A percentile compares a stretch with the other conserved stretches of the same genome.
phyloP scores from a whole-genome alignment of 1,140 invertebrate genomes.

The Saccostrea cuccullata region DNA sequence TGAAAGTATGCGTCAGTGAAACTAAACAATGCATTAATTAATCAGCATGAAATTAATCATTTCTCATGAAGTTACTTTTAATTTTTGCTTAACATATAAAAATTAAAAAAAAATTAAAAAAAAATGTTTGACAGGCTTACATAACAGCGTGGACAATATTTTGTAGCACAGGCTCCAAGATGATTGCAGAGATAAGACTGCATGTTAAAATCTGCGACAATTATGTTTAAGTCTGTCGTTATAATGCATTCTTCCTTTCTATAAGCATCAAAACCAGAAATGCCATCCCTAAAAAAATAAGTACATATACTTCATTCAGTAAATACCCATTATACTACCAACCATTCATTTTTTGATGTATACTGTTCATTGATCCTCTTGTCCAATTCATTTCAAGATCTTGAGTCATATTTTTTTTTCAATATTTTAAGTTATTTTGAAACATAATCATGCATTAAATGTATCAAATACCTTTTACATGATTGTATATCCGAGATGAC shows the following conservation, averaged over 20 bases:
- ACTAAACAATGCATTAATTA: not conserved
- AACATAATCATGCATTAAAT: not conserved
- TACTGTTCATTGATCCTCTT: too few relatives aligned
- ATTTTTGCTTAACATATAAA: too few relatives aligned
- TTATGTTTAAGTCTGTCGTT: not conserved
- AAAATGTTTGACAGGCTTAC: not conserved
- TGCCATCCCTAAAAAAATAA: slow-evolving; percentile 25
- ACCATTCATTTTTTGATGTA: too few relatives aligned
- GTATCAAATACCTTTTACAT: not conserved
- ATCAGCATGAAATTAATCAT: not conserved
- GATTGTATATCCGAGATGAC: slow-evolving; percentile 8
- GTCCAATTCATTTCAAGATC: not conserved
- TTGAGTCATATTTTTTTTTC: too few relatives aligned
- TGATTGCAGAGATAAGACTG: slow-evolving; percentile 33
- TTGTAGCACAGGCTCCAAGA: slow-evolving; percentile 30
- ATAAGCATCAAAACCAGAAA: slow-evolving; percentile 34
- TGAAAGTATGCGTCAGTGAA: too few relatives aligned
- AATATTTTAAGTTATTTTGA: too few relatives aligned
- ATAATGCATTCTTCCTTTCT: not conserved
- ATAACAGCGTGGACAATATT: slow-evolving; percentile 41
- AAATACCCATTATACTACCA: too few relatives aligned
- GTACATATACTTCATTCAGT: not conserved
- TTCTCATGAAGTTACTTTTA: too few relatives aligned
- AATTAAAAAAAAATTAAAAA: too few relatives aligned
- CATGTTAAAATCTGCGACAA: slow-evolving; percentile 15